Base-by-base conservation (phyloP, 2,888 invertebrate species). In the Tiliacea aurago region DNA sequence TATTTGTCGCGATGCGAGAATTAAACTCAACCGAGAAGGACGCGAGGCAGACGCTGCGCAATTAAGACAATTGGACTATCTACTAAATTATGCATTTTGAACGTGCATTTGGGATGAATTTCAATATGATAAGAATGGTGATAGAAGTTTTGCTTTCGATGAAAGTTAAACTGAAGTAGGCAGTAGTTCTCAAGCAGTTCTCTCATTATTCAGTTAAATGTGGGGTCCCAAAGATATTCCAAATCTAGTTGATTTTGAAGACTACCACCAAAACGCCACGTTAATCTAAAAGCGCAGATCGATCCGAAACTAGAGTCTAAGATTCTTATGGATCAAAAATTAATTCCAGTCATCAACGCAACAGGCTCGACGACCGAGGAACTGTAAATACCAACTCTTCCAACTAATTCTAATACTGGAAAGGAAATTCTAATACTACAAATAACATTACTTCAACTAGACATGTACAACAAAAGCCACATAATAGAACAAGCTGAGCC, bases 31-130 rank as follows among this genome's bases (percentile, higher is more conserved):
- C 23, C 4, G 20, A 62, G 20, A 53, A 78, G 51, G 64, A 65
- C 61, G 11, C 45, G 13, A 37, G 41, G 28, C 73, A 37, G 73
- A 43, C 73, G 73, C 68, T 58, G 11, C 47, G 47, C 47, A 79
- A 79, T 83, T 79, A 79, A 79, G 49, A 37, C 65, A 83, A 83
- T 69, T 83, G 53, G 47, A 65, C 11, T 61, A 65, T 9, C 20
- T 23, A 28, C 20, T 23, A 28, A 47, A 68, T 61, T 33, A 45
- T 28, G 33, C 20, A 43, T 47, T 41, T 41, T 20, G 41, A 11
- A 23, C 6, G n/a, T 62, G 43, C 18, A 58, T 41, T 62, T 55
- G 11, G 10, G 47, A 62, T 37, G 47, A 79, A 72, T 51, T 68
- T 47, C 3, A 6, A 55, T 18, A 75, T 11, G n/a, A 49, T 11